Base-by-base conservation (phyloP, 2,888 invertebrate species). In the Cheilosia soror region DNA sequence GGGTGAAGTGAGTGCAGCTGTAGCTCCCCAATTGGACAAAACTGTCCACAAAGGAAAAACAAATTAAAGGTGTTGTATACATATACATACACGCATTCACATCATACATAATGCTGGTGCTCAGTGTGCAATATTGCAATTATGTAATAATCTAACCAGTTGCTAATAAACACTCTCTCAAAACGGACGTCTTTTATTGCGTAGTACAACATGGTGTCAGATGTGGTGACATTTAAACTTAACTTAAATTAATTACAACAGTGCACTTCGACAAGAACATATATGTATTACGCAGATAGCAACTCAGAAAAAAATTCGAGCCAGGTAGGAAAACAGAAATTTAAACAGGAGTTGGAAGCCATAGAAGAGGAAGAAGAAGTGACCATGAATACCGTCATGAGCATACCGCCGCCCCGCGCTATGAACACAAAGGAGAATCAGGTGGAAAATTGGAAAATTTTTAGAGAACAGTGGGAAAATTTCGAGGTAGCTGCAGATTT, bases 401-500 rank as follows among this genome's bases (percentile, higher is more conserved):
- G 31, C 27, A 62, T 62, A 4, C 33, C 62, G 4, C 44, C 44
- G 4, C 44, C 44, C 1, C 44, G 29, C 9, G 62, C 44, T 7
- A 7, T 62, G 31, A 62, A 62, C n/a, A 29, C 9, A 29, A 44
- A 44, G 5, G 15, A 29, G 5, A n/a, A 62, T n/a, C 29, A 44
- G 29, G 29, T 15, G 29, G 42, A 62, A 62, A 62, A 44, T 29
- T 62, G 44, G 15, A 62, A 33, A n/a, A 3, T 44, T 33, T 40
- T 53, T 66, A 27, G 66, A 47, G 15, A 40, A 25, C 65, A 66
- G 29, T 51, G 53, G 27, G 20, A 20, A 20, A 20, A 20, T 20
- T 20, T 20, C 20, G 51, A 66, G n/a, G 40, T 53, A 20, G 66
- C 66, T 5, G 51, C 53, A 4, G 63, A 49, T 20, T 47, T 63